Evolutionary conservation across 2,113 vertebrate genomes (phyloP).

Genomic region (Motacilla tschutschensis): DNA sequence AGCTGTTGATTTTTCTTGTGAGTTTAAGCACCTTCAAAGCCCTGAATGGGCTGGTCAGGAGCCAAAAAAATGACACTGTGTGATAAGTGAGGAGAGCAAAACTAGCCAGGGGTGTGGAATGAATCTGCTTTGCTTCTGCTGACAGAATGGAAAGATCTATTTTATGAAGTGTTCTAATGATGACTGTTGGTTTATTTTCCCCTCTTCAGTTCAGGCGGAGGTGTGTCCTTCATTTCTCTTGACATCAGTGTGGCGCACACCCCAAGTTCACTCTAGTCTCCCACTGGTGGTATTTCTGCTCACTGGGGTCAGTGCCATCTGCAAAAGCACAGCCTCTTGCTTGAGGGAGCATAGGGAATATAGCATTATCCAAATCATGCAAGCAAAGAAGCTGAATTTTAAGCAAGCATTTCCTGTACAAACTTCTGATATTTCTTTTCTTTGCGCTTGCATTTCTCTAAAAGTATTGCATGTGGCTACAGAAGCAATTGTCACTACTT

Average conservation of each 20-base stretch:
- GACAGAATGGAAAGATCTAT: neutral
- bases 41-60: neutral
- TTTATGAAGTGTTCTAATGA: neutral
- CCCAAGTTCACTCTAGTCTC: neutral
- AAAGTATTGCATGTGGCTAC: neutral
- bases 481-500: neutral
- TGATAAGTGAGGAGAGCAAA: neutral
- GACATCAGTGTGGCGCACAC: neutral
- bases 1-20: neutral
- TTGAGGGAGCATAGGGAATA: neutral
- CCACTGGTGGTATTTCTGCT: neutral
- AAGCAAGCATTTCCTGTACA: slow-evolving; percentile 14
- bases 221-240: neutral
- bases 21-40: slow-evolving; percentile 1
- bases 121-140: neutral
- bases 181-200: neutral
- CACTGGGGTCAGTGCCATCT: neutral
- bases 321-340: rapidly evolving
- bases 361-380: neutral
- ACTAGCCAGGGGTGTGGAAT: neutral
- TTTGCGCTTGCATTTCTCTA: slow-evolving; percentile 21
- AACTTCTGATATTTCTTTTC: neutral
- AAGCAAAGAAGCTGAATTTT: slow-evolving; percentile 28
- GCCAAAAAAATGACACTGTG: neutral
- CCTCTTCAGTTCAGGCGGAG: neutral